Evolutionary conservation across 2,113 vertebrate species (phyloP).

Genomic region (Cryptomyrus ogoouensis): DNA sequence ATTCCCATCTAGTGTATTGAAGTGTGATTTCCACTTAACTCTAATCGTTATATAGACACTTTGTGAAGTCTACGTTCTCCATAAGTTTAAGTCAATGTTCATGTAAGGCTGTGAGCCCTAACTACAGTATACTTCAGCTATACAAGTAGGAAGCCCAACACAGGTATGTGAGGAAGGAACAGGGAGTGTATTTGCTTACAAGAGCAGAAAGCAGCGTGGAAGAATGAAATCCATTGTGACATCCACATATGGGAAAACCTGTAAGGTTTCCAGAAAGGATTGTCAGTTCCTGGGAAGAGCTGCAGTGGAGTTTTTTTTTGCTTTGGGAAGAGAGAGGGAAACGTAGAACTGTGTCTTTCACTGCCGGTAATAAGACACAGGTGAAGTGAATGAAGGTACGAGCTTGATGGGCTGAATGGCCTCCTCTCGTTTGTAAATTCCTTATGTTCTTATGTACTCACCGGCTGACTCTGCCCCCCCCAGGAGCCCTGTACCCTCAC

Average conservation of each 20-base stretch:
- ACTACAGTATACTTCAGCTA: not conserved
- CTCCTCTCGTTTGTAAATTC: no score
- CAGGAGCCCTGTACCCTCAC: not conserved
- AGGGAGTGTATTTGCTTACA: not conserved
- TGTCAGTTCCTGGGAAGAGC: not conserved
- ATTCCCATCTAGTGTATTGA: not conserved
- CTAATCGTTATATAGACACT: not conserved
- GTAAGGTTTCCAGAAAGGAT: not conserved
- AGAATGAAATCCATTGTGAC: not conserved
- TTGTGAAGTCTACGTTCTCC: not conserved
- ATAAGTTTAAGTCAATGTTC: not conserved
- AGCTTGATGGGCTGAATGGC: no score
- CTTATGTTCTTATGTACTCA: not conserved
- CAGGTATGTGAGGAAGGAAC: not conserved
- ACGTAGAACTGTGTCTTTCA: not conserved
- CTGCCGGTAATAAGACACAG: not conserved
- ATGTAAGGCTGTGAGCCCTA: not conserved
- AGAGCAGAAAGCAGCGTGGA: not conserved
- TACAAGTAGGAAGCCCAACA: not conserved
- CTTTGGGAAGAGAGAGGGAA: not conserved
- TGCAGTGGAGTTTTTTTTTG: not conserved
- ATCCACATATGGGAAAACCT: not conserved
- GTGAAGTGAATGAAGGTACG: not conserved
- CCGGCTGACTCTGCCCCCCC: not conserved
- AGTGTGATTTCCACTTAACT: not conserved